Percentiles rank a stretch among this genome's conserved stretches.
Evolutionary conservation across 2,888 invertebrate species (phyloP).

Genomic region (Panzeria rudis): DNA sequence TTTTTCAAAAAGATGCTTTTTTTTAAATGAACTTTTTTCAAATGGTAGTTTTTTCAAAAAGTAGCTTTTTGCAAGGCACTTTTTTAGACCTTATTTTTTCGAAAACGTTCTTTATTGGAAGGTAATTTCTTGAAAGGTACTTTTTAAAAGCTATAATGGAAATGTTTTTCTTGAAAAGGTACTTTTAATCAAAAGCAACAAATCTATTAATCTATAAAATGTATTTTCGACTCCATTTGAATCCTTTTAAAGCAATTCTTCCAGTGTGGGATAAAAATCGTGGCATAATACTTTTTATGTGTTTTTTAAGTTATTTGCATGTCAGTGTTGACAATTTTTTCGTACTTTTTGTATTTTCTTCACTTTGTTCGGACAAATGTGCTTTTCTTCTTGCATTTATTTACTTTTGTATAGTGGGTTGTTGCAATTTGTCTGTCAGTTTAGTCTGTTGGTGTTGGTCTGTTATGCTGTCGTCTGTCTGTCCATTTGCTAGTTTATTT

Average conservation of each 20-base stretch:
- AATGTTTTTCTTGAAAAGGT: too few species aligned
- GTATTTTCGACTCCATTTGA: neutral
- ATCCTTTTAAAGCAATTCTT: neutral
- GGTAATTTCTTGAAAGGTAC: too few species aligned
- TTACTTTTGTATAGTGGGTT: slow-evolving; percentile 55
- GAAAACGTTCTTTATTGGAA: neutral
- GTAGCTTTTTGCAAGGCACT: neutral
- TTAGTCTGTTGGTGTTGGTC: slow-evolving; percentile 46
- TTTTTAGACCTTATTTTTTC: neutral
- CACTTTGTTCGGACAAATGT: slow-evolving; percentile 65
- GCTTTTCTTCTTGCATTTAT: slow-evolving; percentile 24
- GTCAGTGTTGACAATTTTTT: slow-evolving; percentile 62
- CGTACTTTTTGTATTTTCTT: slow-evolving; percentile 12
- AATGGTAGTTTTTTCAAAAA: neutral
- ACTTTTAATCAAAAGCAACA: neutral
- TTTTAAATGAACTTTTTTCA: neutral
- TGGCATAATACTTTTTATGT: neutral
- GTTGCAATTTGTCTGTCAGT: slow-evolving; percentile 67
- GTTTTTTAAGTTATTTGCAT: slow-evolving; percentile 42
- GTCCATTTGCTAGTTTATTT: slow-evolving; percentile 42
- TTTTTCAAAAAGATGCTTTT: too few species aligned
- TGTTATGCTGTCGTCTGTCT: slow-evolving; percentile 41
- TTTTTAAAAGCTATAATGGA: too few species aligned
- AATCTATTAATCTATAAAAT: too few species aligned
- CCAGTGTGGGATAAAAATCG: slow-evolving; percentile 25